These are phyloP conservation scores for Tinamus guttatus DNA, from an alignment of 2,113 vertebrate species.

Conservation along the genomic window DNA sequence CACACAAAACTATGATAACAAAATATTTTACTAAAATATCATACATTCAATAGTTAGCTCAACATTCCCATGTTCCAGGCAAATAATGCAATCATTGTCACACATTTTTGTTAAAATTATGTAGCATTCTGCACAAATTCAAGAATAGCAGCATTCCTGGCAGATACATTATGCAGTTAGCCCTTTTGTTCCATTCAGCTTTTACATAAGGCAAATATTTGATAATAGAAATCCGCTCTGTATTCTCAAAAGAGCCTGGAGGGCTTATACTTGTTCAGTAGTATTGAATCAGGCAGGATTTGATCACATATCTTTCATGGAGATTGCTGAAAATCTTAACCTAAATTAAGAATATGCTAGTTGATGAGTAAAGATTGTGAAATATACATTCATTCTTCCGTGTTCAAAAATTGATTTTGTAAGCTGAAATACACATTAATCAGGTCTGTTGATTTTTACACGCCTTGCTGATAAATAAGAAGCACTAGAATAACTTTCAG, in stretches of 20 bases:
- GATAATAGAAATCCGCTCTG: not conserved
- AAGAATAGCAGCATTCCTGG: not conserved
- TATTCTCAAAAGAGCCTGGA: not conserved
- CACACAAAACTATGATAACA: not conserved
- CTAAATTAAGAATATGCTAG: not conserved
- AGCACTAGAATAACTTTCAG: not conserved
- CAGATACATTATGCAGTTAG: not conserved
- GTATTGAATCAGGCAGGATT: not conserved
- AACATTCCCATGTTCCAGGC: not conserved
- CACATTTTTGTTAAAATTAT: not conserved
- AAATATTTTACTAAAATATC: slow-evolving; percentile 63
- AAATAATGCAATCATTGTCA: not conserved
- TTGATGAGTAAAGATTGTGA: not conserved
- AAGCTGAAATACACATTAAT: not conserved
- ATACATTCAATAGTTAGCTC: not conserved
- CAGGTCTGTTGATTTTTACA: not conserved
- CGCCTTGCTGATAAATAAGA: not conserved
- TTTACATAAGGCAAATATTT: not conserved
- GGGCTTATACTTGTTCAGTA: not conserved
- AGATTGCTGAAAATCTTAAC: not conserved
- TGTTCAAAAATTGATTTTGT: not conserved
- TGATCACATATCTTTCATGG: not conserved
- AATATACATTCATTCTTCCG: not conserved
- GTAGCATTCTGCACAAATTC: not conserved
- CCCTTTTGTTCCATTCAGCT: not conserved